These are phyloP conservation scores for Nothoprocta pentlandii DNA, from an alignment of 2,113 vertebrate species.

Conservation along the genomic window DNA sequence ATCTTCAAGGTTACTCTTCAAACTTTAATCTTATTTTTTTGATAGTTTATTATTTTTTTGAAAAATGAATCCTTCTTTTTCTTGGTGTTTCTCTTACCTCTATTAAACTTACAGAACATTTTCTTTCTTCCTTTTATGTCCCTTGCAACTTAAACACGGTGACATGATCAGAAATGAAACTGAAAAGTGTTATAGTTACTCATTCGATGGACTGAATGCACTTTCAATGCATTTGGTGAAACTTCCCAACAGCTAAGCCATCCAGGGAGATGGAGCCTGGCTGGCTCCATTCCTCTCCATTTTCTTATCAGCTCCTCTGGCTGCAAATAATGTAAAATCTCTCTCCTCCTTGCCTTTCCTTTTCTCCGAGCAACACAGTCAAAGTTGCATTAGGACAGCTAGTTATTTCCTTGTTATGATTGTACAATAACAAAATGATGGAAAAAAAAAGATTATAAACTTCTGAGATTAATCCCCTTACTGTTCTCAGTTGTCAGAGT, in stretches of 20 bases:
- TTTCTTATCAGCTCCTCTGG: conserved; percentile 60
- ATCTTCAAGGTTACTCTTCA: too few relatives aligned
- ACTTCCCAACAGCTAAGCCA: conserved; percentile 43
- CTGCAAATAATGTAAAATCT: conserved; percentile 77
- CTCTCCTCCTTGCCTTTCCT: conserved; percentile 65
- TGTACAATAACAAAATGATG: conserved; percentile 75
- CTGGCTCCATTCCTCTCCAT: conserved; percentile 41
- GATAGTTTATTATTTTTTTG: neutral
- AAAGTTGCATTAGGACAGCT: conserved; percentile 74
- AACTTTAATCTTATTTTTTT: neutral
- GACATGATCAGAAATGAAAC: conserved; percentile 44
- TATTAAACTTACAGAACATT: neutral
- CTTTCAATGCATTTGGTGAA: conserved; percentile 19
- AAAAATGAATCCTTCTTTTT: neutral
- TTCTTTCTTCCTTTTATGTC: neutral
- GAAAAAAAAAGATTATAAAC: conserved; percentile 78
- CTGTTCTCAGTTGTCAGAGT: conserved; percentile 80
- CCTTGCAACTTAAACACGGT: neutral
- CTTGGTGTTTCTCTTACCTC: neutral
- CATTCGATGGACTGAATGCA: neutral
- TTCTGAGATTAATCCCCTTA: conserved; percentile 81
- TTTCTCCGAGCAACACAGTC: conserved; percentile 74
- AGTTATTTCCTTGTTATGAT: conserved; percentile 64
- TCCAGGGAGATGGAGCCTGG: conserved; percentile 34
- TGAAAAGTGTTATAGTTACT: conserved; percentile 33